These are phyloP conservation scores for Drosophila longiperda DNA, from an alignment of 2,888 invertebrate genomes.

Conservation along the genomic window DNA sequence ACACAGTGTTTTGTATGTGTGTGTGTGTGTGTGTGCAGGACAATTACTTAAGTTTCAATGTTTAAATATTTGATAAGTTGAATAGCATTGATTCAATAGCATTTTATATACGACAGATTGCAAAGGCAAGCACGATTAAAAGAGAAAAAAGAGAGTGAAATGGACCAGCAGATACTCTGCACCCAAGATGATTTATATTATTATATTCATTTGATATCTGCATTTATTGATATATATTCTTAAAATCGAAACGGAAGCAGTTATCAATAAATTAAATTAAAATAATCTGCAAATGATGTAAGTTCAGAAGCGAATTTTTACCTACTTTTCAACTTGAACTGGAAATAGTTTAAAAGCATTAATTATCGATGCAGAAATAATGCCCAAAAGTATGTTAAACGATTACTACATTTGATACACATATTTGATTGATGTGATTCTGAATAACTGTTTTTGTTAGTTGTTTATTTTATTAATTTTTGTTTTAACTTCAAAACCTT, in stretches of 20 bases:
- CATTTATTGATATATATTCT: not conserved
- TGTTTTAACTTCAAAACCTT: constrained; percentile 13
- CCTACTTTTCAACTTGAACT: not conserved
- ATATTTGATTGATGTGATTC: not conserved
- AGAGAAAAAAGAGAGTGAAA: not conserved
- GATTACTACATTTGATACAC: not conserved
- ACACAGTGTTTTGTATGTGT: constrained; percentile 22
- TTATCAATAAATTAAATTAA: not conserved
- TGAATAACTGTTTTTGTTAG: not conserved
- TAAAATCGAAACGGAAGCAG: not conserved
- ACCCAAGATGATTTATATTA: not conserved
- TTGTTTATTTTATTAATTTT: not conserved
- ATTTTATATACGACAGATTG: constrained; percentile 2
- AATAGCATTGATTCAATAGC: constrained; percentile 46
- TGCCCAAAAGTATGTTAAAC: not conserved
- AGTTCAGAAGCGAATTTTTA: not conserved
- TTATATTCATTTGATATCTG: not conserved
- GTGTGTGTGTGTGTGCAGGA: constrained; percentile 23
- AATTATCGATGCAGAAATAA: not conserved
- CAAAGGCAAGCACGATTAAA: not conserved
- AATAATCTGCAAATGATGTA: not conserved
- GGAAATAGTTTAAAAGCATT: not conserved
- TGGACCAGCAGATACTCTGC: not conserved
- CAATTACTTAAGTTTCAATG: constrained; percentile 62
- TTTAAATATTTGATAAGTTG: constrained; percentile 61